Conservation (phyloP, 1,140 invertebrate genomes). For the Stenopsyche tienmushanensis region DNA sequence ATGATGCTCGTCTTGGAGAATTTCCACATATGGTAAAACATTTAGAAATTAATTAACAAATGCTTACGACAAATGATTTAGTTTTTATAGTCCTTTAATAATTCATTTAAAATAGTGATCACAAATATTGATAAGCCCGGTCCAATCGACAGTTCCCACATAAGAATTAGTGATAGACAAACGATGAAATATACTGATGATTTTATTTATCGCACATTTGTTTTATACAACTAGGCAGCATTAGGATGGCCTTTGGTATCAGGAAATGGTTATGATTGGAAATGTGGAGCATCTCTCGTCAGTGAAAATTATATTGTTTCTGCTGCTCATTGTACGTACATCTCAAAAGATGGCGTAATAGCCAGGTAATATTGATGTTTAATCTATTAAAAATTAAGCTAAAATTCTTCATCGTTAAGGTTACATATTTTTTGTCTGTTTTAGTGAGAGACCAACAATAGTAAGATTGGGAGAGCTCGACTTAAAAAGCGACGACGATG, state of each 20-base stretch:
- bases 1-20: slow-evolving; percentile 8
- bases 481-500: slow-evolving; percentile 28
- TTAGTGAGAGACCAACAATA: background rate
- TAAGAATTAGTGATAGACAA: too few relatives aligned
- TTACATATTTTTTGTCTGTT: background rate
- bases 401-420: too few relatives aligned
- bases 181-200: too few relatives aligned
- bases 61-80: too few relatives aligned
- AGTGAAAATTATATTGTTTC: slow-evolving; percentile 18
- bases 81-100: too few relatives aligned
- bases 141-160: too few relatives aligned
- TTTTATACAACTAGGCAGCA: too few relatives aligned
- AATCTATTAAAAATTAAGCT: too few relatives aligned
- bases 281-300: slow-evolving; percentile 16
- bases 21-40: slow-evolving; percentile 16
- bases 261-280: background rate
- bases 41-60: too few relatives aligned
- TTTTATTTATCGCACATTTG: too few relatives aligned
- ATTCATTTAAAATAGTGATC: too few relatives aligned
- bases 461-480: slow-evolving; percentile 43
- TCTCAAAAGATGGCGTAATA: background rate
- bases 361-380: background rate
- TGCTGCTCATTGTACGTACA: slow-evolving; percentile 10
- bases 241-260: slow-evolving; percentile 7
- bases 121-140: too few relatives aligned